Percentiles rank a stretch among this genome's conserved stretches.
Conservation (phyloP, 2,797 vertebrate species). For the Neosalanx taihuensis region DNA sequence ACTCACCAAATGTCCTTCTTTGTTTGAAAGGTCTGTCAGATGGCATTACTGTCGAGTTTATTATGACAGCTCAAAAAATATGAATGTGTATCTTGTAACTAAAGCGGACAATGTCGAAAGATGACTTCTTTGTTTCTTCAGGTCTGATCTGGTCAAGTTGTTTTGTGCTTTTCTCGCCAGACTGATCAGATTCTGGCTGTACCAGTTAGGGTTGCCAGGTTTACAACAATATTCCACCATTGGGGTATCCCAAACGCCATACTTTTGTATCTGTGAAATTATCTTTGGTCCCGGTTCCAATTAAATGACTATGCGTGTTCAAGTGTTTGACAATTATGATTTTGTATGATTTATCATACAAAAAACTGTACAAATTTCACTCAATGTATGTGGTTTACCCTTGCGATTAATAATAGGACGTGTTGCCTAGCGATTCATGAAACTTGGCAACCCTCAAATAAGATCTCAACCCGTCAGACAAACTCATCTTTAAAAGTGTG, state of each 20-base stretch:
- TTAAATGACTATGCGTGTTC: background rate
- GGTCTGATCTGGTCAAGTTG: background rate
- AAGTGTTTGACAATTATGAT: background rate
- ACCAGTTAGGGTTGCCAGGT: background rate
- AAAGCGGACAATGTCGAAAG: background rate
- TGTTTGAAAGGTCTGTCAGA: conserved; percentile 95
- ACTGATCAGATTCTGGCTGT: conserved; percentile 7
- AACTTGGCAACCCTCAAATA: background rate
- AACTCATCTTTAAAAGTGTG: too few relatives aligned
- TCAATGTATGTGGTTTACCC: background rate
- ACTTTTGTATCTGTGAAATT: background rate
- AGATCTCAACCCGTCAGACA: background rate
- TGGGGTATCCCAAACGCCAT: background rate
- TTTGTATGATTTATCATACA: background rate
- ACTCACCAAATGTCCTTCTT: conserved; percentile 91
- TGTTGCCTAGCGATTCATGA: background rate
- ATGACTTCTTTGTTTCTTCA: background rate
- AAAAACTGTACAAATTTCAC: background rate
- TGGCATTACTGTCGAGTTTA: conserved; percentile 74
- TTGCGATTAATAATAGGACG: background rate
- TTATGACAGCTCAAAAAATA: background rate
- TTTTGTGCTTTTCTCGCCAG: conserved; percentile 15
- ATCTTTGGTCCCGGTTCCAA: background rate
- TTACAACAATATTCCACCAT: background rate
- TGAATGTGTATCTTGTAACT: background rate